phyloP scores from a whole-genome alignment of 2,113 vertebrate genomes.

The Stigmatopora nigra region DNA sequence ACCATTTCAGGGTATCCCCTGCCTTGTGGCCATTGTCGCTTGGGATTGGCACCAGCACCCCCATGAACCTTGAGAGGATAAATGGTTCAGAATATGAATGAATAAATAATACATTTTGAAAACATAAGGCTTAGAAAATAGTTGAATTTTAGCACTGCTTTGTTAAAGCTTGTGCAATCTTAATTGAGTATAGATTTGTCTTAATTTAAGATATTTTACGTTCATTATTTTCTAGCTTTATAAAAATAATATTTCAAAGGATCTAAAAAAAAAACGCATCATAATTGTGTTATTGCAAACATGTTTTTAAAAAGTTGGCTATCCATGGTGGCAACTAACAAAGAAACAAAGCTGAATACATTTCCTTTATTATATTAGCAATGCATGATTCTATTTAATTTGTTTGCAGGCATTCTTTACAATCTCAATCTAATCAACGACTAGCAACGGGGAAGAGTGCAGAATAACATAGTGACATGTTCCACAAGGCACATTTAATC shows the following conservation, averaged over 20 bases:
- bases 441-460: not conserved
- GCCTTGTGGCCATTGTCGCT: too few relatives aligned
- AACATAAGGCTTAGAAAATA: not conserved
- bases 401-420: not conserved
- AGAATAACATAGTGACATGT: slow-evolving; percentile 7
- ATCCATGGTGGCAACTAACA: not conserved
- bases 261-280: too few relatives aligned
- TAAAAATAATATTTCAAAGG: not conserved
- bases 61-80: too few relatives aligned
- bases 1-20: too few relatives aligned
- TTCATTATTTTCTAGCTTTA: not conserved
- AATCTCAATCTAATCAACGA: not conserved
- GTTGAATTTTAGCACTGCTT: not conserved
- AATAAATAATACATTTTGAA: too few relatives aligned
- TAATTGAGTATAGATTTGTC: not conserved
- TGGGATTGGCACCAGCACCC: too few relatives aligned
- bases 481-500: slow-evolving; percentile 33
- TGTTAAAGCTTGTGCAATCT: not conserved
- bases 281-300: too few relatives aligned
- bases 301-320: not conserved
- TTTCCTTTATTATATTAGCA: not conserved
- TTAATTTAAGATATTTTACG: not conserved
- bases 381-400: not conserved
- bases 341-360: not conserved
- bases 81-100: too few relatives aligned